These are phyloP conservation scores for Ceratina calcarata DNA, from an alignment of 1,140 invertebrate species.

Conservation along the genomic window DNA sequence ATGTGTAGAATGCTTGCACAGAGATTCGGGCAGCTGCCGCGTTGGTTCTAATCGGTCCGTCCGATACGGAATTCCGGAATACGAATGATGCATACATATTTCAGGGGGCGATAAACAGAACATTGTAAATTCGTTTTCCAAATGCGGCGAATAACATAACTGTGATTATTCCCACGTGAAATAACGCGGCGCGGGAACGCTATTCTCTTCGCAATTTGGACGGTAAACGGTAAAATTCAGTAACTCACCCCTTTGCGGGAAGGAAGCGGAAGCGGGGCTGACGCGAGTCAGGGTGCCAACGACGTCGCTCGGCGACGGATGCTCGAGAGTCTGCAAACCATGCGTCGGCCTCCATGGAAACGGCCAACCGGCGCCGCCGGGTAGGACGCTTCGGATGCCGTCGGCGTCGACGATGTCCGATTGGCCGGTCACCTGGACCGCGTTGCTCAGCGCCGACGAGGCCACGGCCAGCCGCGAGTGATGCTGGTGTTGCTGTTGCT, in stretches of 20 bases:
- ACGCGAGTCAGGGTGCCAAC: conserved; percentile 73
- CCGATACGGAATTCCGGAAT: not conserved
- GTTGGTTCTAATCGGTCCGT: not conserved
- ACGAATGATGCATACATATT: too few relatives aligned
- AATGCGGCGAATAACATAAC: too few relatives aligned
- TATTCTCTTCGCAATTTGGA: too few relatives aligned
- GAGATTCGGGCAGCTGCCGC: too few relatives aligned
- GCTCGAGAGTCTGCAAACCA: conserved; percentile 75
- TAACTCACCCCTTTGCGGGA: conserved; percentile 77
- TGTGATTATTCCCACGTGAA: too few relatives aligned
- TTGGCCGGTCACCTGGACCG: conserved; percentile 74
- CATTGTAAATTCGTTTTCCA: too few relatives aligned
- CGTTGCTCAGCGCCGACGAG: conserved; percentile 74
- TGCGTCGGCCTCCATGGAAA: conserved; percentile 79
- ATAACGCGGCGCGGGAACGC: too few relatives aligned
- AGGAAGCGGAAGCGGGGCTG: conserved; percentile 76
- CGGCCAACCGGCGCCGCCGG: conserved; percentile 75
- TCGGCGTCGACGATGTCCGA: conserved; percentile 71
- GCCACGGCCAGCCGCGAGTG: conserved; percentile 74
- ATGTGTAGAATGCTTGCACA: conserved; percentile 1
- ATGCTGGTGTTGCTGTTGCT: conserved; percentile 75
- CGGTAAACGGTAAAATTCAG: too few relatives aligned
- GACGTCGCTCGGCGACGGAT: conserved; percentile 74
- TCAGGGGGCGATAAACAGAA: too few relatives aligned
- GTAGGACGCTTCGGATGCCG: conserved; percentile 74